These are phyloP conservation scores for Aix galericulata DNA, from an alignment of 2,113 vertebrate species.

Conservation along the genomic window DNA sequence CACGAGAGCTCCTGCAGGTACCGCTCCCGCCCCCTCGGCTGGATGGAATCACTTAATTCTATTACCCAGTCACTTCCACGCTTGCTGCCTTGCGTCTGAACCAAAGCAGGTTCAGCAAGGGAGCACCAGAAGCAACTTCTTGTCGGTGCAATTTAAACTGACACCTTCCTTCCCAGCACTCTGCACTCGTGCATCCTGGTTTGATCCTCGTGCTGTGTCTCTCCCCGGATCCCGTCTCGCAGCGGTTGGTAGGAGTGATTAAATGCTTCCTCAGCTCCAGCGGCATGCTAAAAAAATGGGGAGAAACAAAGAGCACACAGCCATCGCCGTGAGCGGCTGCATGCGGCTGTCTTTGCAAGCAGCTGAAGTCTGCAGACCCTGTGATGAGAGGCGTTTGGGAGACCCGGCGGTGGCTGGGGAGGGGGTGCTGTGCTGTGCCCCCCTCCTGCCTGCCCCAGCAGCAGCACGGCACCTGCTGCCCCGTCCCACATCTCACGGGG, in stretches of 20 bases:
- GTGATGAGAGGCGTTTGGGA: not conserved
- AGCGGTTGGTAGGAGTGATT: not conserved
- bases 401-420: not conserved
- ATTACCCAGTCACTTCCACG: not conserved
- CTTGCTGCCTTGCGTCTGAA: not conserved
- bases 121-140: not conserved
- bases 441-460: not conserved
- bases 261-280: not conserved
- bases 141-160: slow-evolving; percentile 3
- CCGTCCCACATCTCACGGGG: not conserved
- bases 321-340: not conserved
- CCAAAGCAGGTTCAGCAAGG: not conserved
- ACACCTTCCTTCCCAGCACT: not conserved
- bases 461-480: not conserved
- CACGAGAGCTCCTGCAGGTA: not conserved
- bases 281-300: not conserved
- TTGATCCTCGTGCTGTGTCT: not conserved
- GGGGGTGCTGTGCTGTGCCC: not conserved
- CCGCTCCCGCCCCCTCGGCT: not conserved
- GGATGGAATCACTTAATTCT: not conserved
- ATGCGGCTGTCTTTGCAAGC: not conserved
- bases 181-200: not conserved
- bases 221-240: not conserved
- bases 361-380: not conserved
- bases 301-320: not conserved